A percentile compares a stretch with the other conserved stretches of the same genome.
Evolutionary conservation across 2,888 invertebrate species (phyloP).

Genomic region (Liposcelis brunnea): DNA sequence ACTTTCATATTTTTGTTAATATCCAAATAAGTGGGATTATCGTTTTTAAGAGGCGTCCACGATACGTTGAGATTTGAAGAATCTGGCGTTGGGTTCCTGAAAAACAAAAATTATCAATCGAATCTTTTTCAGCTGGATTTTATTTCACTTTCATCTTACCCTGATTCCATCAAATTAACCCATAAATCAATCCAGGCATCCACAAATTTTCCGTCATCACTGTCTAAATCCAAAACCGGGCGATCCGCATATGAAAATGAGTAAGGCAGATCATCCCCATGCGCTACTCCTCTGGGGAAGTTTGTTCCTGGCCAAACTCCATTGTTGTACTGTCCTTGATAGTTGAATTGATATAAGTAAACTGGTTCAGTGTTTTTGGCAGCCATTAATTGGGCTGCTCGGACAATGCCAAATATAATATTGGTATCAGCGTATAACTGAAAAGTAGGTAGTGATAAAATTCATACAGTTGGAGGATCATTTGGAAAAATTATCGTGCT

Average conservation of each 20-base stretch:
- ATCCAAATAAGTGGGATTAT: conserved; percentile 22
- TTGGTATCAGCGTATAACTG: conserved; percentile 40
- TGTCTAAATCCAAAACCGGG: too few relatives aligned
- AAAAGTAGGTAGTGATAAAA: conserved; percentile 17
- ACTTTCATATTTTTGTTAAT: conserved; percentile 27
- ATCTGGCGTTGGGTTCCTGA: conserved; percentile 32
- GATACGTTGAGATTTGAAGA: conserved; percentile 19
- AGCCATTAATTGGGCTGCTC: conserved; percentile 40
- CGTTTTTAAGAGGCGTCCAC: conserved; percentile 27
- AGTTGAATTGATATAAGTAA: conserved; percentile 44
- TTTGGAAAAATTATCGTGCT: too few relatives aligned
- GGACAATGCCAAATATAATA: conserved; percentile 39
- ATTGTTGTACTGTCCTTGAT: conserved; percentile 40
- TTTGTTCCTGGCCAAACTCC: conserved; percentile 25
- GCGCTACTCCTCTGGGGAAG: too few relatives aligned
- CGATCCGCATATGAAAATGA: too few relatives aligned
- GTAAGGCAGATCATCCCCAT: too few relatives aligned
- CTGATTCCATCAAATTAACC: too few relatives aligned
- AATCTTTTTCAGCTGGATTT: too few relatives aligned
- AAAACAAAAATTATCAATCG: conserved; percentile 20
- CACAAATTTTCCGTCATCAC: too few relatives aligned
- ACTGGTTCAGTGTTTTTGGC: conserved; percentile 35
- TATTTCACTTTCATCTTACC: too few relatives aligned
- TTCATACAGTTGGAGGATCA: too few relatives aligned
- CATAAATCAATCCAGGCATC: too few relatives aligned